Percentiles rank a stretch among this genome's conserved stretches.
phyloP scores from a whole-genome alignment of 53 echinoderm and acorn worm species.

The Arbacia lixula region DNA sequence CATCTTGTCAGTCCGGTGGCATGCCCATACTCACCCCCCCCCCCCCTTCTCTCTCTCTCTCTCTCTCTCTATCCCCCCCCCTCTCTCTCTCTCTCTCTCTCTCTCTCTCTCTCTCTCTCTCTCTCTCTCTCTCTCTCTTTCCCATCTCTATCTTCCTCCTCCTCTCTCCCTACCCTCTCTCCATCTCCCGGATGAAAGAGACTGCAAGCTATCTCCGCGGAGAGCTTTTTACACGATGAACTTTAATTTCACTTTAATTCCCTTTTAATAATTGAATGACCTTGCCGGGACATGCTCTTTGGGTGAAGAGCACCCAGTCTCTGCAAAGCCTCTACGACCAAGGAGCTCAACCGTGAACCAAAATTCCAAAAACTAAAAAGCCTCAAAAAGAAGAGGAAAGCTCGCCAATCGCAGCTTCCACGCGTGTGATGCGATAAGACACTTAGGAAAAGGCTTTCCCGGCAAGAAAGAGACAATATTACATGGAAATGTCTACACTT shows the following conservation, averaged over 20 bases:
- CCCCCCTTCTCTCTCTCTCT: not conserved
- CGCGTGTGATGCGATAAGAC: slow-evolving; percentile 23
- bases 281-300: no score
- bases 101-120: no score
- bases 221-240: no score
- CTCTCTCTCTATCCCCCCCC: not conserved
- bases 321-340: no score
- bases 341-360: not conserved
- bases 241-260: no score
- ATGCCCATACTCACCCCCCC: not conserved
- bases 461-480: not conserved
- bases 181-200: no score
- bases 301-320: no score
- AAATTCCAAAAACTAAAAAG: not conserved
- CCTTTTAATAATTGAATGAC: no score
- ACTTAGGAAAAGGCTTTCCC: not conserved
- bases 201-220: no score
- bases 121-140: no score
- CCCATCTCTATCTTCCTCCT: not conserved
- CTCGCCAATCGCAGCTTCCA: slow-evolving; percentile 11
- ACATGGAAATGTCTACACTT: slow-evolving; percentile 1
- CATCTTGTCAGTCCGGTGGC: no score
- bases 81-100: no score
- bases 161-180: not conserved
- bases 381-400: slow-evolving; percentile 5